A percentile compares a stretch with the other conserved stretches of the same genome.
These are phyloP conservation scores for Zygogramma bicolorata DNA, from an alignment of 2,888 invertebrate genomes.

Conservation along the genomic window DNA sequence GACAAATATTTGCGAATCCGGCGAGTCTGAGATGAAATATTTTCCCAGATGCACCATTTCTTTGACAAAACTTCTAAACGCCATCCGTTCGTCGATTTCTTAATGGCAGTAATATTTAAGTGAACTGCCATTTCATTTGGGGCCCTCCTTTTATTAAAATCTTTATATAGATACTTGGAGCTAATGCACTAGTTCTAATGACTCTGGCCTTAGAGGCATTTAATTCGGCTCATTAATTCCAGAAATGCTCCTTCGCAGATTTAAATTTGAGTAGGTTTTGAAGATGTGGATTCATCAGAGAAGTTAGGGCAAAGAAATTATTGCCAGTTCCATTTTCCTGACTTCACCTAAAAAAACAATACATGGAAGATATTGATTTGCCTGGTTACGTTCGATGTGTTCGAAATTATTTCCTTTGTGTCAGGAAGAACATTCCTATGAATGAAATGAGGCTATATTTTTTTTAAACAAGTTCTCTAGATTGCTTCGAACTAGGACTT, in stretches of 20 bases:
- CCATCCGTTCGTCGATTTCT: not conserved
- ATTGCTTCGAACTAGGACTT: too few relatives aligned
- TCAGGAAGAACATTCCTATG: too few relatives aligned
- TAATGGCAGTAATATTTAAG: constrained; percentile 19
- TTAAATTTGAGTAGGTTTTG: constrained; percentile 25
- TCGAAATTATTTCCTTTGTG: too few relatives aligned
- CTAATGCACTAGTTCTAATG: constrained; percentile 43
- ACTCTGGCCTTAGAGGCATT: constrained; percentile 33
- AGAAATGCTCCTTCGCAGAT: constrained; percentile 33
- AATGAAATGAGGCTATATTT: too few relatives aligned
- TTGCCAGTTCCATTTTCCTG: not conserved
- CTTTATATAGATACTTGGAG: constrained; percentile 39
- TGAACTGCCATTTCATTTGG: constrained; percentile 21
- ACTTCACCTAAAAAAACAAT: too few relatives aligned
- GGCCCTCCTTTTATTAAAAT: constrained; percentile 36
- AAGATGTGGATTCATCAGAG: constrained; percentile 3
- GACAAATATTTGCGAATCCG: not conserved
- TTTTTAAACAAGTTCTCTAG: too few relatives aligned
- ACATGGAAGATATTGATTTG: too few relatives aligned
- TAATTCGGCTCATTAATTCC: constrained; percentile 42
- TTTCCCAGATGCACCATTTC: not conserved
- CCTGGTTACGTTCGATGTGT: too few relatives aligned
- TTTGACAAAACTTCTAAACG: not conserved
- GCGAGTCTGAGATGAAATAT: not conserved
- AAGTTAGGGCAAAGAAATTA: not conserved